phyloP scores from a whole-genome alignment of 1,140 invertebrate species.

The Drosophila paulistorum region DNA sequence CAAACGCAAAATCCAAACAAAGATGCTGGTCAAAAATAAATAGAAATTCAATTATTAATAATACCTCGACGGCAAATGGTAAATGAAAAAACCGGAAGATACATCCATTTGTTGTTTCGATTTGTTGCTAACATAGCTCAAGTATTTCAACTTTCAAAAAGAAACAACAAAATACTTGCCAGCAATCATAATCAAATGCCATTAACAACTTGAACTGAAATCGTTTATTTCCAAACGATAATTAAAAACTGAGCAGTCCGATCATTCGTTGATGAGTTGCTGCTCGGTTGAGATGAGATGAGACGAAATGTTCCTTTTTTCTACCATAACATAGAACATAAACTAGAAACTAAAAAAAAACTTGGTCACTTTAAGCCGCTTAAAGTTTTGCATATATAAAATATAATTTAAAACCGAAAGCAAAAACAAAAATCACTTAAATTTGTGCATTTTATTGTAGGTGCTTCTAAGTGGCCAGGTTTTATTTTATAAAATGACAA shows the following conservation, averaged over 20 bases:
- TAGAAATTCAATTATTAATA: constrained; percentile 66
- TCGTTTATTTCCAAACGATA: constrained; percentile 56
- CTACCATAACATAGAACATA: neutral
- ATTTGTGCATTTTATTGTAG: constrained; percentile 48
- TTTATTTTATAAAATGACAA: neutral
- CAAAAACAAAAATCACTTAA: constrained; percentile 25
- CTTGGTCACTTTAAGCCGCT: constrained; percentile 29
- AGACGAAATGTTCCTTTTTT: constrained; percentile 4
- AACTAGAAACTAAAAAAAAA: constrained; percentile 35
- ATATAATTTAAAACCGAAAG: constrained; percentile 33
- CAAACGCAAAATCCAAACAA: constrained; percentile 31
- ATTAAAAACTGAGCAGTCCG: constrained; percentile 45
- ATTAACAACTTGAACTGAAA: constrained; percentile 55
- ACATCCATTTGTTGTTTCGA: constrained; percentile 44
- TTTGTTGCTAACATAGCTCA: constrained; percentile 49
- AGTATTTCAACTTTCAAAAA: constrained; percentile 77
- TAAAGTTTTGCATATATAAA: constrained; percentile 30
- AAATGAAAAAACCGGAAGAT: constrained; percentile 68
- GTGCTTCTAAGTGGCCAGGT: constrained; percentile 21
- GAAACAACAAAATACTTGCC: constrained; percentile 24
- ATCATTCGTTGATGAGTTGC: constrained; percentile 32
- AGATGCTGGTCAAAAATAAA: constrained; percentile 65
- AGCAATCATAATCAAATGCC: constrained; percentile 54
- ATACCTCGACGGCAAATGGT: constrained; percentile 56
- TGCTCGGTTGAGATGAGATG: constrained; percentile 2